A percentile compares a stretch with the other conserved stretches of the same genome.
These are phyloP conservation scores for Oncopodura yosiiana DNA, from an alignment of 1,140 invertebrate species.

Conservation along the genomic window DNA sequence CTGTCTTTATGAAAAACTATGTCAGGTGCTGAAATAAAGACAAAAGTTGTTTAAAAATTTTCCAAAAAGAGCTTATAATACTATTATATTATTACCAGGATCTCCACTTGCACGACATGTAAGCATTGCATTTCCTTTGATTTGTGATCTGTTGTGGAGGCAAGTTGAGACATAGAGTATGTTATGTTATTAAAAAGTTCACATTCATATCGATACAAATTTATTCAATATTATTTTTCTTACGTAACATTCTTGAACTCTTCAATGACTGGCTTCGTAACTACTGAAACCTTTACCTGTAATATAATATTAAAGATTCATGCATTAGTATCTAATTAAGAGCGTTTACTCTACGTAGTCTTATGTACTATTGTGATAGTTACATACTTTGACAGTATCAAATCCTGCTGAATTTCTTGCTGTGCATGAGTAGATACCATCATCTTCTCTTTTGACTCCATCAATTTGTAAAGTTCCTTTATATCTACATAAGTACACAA, in stretches of 20 bases:
- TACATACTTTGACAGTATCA: slow-evolving; percentile 51
- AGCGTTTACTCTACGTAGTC: too few species aligned
- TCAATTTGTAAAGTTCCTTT: slow-evolving; percentile 58
- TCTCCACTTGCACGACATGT: slow-evolving; percentile 41
- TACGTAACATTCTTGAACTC: slow-evolving; percentile 61
- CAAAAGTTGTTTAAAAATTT: too few species aligned
- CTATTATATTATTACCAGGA: too few species aligned
- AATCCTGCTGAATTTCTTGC: slow-evolving; percentile 70
- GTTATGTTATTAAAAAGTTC: not conserved
- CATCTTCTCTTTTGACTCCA: slow-evolving; percentile 63
- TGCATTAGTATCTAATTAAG: too few species aligned
- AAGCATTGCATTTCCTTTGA: slow-evolving; percentile 34
- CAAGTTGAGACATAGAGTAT: not conserved
- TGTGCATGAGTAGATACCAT: slow-evolving; percentile 67
- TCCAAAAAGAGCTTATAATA: too few species aligned
- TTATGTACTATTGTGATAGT: too few species aligned
- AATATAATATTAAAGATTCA: too few species aligned
- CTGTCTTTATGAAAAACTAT: slow-evolving; percentile 55
- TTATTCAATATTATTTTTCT: slow-evolving; percentile 36
- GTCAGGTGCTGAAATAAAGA: slow-evolving; percentile 55
- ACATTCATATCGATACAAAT: too few species aligned
- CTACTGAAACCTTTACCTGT: slow-evolving; percentile 51
- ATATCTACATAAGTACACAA: slow-evolving; percentile 21
- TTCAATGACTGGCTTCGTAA: slow-evolving; percentile 68
- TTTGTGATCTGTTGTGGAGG: slow-evolving; percentile 30